A percentile compares a stretch with the other conserved stretches of the same genome.
Evolutionary conservation across 1,140 invertebrate species (phyloP).

Genomic region (Venustaconcha ellipsiformis): DNA sequence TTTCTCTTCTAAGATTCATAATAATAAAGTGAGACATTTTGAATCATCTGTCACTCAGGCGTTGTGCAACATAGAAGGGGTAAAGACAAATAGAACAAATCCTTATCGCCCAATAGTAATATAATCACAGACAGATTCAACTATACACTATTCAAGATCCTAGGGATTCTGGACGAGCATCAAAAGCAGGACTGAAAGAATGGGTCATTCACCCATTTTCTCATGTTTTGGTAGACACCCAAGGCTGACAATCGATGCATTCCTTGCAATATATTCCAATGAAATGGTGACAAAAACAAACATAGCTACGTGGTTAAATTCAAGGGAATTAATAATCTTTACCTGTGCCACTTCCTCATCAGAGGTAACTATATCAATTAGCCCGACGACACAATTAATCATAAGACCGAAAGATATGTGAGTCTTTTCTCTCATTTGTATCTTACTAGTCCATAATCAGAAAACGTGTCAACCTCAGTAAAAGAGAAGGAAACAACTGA

Average conservation of each 20-base stretch:
- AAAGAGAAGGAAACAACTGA: too few relatives aligned
- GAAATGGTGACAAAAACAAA: background rate
- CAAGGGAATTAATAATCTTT: background rate
- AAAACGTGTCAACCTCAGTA: too few relatives aligned
- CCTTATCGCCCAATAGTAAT: background rate
- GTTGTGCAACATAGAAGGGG: background rate
- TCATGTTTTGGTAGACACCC: background rate
- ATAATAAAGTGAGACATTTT: too few relatives aligned
- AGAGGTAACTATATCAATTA: background rate
- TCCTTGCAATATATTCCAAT: slow-evolving; percentile 1
- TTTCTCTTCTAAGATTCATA: too few relatives aligned
- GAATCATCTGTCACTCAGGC: too few relatives aligned
- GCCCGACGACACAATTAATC: background rate
- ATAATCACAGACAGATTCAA: background rate
- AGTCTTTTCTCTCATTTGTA: background rate
- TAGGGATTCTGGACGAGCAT: background rate
- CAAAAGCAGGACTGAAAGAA: slow-evolving; percentile 2
- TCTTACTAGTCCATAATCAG: too few relatives aligned
- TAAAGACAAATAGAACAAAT: slow-evolving; percentile 4
- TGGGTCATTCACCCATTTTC: slow-evolving; percentile 6
- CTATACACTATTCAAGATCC: background rate
- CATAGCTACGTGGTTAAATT: slow-evolving; percentile 4
- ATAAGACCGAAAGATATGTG: background rate
- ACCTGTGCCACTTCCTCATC: background rate
- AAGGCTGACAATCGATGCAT: too few relatives aligned